Evolutionary conservation across 2,797 vertebrate species (phyloP).

Genomic region (Threskiornis aethiopicus): DNA sequence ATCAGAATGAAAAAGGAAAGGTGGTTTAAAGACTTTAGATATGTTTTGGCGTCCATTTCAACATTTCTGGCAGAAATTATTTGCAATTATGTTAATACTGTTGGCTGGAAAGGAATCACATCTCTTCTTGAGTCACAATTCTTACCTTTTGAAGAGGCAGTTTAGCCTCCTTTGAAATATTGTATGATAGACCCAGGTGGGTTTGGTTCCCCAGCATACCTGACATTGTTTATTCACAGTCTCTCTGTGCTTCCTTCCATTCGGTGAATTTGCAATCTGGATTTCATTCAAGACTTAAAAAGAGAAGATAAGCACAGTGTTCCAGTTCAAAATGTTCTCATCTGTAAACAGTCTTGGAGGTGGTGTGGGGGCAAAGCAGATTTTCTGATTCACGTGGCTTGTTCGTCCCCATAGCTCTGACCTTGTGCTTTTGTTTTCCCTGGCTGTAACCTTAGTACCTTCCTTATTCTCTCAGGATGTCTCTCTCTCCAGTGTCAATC

Average conservation of each 20-base stretch:
- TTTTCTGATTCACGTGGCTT: neutral
- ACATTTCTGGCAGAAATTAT: neutral
- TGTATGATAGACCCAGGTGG: neutral
- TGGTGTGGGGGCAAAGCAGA: neutral
- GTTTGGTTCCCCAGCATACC: neutral
- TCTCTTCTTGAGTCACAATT: neutral
- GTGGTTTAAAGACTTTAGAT: neutral
- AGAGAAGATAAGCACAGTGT: neutral
- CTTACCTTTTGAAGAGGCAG: neutral
- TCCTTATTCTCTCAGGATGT: neutral
- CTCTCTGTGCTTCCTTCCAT: neutral
- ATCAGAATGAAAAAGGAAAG: neutral
- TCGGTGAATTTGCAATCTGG: neutral
- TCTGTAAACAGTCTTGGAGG: neutral
- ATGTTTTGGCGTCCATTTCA: neutral
- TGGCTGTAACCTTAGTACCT: neutral
- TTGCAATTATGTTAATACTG: neutral
- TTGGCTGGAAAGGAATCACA: neutral
- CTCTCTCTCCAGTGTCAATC: neutral
- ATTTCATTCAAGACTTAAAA: neutral
- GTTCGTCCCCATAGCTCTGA: neutral
- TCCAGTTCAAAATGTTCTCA: neutral
- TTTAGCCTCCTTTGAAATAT: neutral
- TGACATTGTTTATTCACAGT: neutral
- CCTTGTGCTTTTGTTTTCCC: neutral